Evolutionary conservation across 2,113 vertebrate genomes (phyloP).

Genomic region (Petaurus breviceps): DNA sequence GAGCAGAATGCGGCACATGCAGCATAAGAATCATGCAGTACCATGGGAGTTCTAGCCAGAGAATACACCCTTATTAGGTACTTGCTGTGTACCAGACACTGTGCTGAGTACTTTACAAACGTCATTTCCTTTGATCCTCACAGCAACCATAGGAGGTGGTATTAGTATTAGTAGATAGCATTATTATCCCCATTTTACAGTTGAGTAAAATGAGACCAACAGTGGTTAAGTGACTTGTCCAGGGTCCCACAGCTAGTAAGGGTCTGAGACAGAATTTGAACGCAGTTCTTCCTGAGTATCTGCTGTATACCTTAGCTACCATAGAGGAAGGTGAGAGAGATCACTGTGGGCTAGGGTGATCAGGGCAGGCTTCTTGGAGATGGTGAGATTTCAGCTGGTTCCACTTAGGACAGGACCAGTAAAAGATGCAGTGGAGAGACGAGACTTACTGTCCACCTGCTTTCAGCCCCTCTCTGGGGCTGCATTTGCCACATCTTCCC

Average conservation of each 20-base stretch:
- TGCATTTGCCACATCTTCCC: background rate
- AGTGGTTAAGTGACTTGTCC: background rate
- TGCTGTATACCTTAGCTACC: too few relatives aligned
- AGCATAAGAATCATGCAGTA: background rate
- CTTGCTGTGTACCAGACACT: background rate
- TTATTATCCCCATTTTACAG: background rate
- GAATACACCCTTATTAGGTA: background rate
- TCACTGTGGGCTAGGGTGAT: background rate
- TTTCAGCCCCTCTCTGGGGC: background rate
- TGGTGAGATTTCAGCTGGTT: background rate
- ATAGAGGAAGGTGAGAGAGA: background rate
- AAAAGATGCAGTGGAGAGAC: background rate
- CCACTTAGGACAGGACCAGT: background rate
- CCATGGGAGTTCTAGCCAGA: background rate
- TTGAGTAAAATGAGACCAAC: background rate
- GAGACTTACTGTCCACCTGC: too few relatives aligned
- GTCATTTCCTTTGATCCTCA: background rate
- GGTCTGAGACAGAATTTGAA: background rate
- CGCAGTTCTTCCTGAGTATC: background rate
- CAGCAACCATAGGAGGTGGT: background rate
- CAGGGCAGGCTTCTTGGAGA: too few relatives aligned
- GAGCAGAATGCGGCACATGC: background rate
- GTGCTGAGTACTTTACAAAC: background rate
- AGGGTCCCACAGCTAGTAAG: background rate
- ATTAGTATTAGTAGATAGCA: background rate